phyloP scores from a whole-genome alignment of 2,888 invertebrate genomes.

The Pollenia griseotomentosa region DNA sequence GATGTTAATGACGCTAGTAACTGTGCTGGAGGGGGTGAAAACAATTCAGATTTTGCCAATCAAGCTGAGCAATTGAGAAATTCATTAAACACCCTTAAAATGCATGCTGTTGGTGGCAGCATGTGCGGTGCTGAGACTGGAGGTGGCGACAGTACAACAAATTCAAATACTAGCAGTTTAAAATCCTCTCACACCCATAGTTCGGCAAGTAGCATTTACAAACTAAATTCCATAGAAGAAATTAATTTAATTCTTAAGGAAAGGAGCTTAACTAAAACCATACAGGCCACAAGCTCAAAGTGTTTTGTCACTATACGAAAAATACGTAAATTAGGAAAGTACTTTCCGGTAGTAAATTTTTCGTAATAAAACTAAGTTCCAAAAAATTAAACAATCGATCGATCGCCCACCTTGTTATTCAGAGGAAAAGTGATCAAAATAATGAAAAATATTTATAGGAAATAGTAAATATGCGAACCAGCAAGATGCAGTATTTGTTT shows the following conservation, averaged over 20 bases:
- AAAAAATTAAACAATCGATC: conserved; percentile 24
- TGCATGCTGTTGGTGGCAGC: conserved; percentile 7
- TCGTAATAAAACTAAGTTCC: conserved; percentile 77
- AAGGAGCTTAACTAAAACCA: conserved; percentile 83
- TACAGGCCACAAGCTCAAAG: conserved; percentile 83
- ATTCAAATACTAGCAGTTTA: conserved; percentile 72
- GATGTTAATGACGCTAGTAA: conserved; percentile 75
- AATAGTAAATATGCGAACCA: conserved; percentile 31
- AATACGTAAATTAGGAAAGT: conserved; percentile 88
- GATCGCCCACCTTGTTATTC: conserved; percentile 15
- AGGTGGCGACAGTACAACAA: conserved; percentile 57
- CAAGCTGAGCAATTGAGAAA: conserved; percentile 75
- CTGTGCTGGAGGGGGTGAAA: conserved; percentile 60
- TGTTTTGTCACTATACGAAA: conserved; percentile 84
- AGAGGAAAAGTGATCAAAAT: conserved; percentile 21
- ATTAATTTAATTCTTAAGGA: conserved; percentile 83
- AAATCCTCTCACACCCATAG: conserved; percentile 68
- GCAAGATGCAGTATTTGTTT: conserved; percentile 53
- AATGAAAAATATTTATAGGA: background rate
- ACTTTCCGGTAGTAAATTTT: conserved; percentile 87
- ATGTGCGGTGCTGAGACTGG: conserved; percentile 21
- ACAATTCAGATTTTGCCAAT: conserved; percentile 69
- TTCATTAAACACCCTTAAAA: conserved; percentile 66
- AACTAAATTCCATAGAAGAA: conserved; percentile 83
- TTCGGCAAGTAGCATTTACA: conserved; percentile 79